Base-by-base conservation (phyloP, 1,140 invertebrate genomes). In the Trypoxylus dichotomus region DNA sequence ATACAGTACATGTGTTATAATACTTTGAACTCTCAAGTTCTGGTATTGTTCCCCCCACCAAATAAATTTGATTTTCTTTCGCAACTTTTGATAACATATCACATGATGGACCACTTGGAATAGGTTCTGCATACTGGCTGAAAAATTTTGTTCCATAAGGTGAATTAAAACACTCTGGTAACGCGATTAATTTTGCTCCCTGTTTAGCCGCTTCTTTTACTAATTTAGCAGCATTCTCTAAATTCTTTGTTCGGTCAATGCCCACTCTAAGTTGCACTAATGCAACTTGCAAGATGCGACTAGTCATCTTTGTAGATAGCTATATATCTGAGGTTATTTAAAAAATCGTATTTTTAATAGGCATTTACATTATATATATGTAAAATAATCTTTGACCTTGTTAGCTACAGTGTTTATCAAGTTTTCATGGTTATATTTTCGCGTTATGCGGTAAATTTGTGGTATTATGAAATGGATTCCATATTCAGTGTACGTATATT, bases 111-210 rank as follows among this genome's bases (percentile, higher is more conserved):
- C 95, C 95, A 78, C 87, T 85, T 0, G 96, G 95, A 32, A 98
- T 92, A 21, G 85, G 83, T 87, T 98, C 97, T 0, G 96, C 94
- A 88, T 97, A 97, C 83, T 96, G 90, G 1, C 89, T 85, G 85
- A 98, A 98, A 84, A 93, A 93, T 82, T 93, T 92, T 90, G 94
- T 95, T 79, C 96, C 96, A 88, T 98, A 98, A 0, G 96, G 96
- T 32, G 93, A 96, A 87, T 98, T 98, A 82, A 98, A 98, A 83
- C 96, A 98, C 89, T 98, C 96, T 0, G 96, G 96, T 13, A 98
- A 84, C 0, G 92, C 92, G 15, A 98, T 89, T 27, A 98, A 82
- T 54, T 94, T 89, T 0, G 95, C 94, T 19, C 94, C 91, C 74
- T 91, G 88, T 77, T 91, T 84, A 82, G 93, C 93, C 2, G 95